Evolutionary conservation across 2,888 invertebrate genomes (phyloP), one percentile per base, ranked within the genome.

Genomic region (Lasioglossum vierecki): DNA sequence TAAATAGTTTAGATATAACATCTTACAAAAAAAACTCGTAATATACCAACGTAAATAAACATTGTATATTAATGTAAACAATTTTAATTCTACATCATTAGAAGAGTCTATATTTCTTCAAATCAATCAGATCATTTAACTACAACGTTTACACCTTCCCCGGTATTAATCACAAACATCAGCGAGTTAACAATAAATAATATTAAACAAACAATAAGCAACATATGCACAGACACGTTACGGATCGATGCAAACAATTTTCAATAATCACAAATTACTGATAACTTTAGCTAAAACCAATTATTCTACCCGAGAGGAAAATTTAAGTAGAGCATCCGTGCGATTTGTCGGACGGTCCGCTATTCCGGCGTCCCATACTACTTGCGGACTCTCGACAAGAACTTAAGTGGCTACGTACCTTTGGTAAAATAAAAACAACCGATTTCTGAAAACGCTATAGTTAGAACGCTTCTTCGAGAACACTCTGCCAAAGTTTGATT

Each of bases 281-380:
- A 35, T 1, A 35, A 39, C 22, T 39, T 22, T 22, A 11, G 68
- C 2, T 6, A 9, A 11, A 11, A 8, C 9, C 68, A 53, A 63
- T n/a, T 13, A 57, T 46, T 44, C 8, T 9, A 3, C 11, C 4
- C 18, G 13, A 5, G 22, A 46, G 53, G 73, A 57, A 76, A 81
- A 79, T 76, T 75, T n/a, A 85, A 86, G 86, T 86, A 60, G 79
- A 79, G 41, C 26, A 77, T 18, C 60, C 44, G 22, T 46, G 74
- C 63, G 44, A 85, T 85, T 41, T 63, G 18, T 85, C 86, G 2
- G 86, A 74, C 86, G 76, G 35, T 9, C 9, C 60, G 60, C 60
- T 13, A 26, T 4, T 4, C 13, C 15, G 60, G 26, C 60, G 60
- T 26, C 22, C 46, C 71, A 49, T 49, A 76, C 77, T 26, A 71